Evolutionary conservation across 2,888 invertebrate genomes (phyloP).

Genomic region (Ennomos fuscantarius): DNA sequence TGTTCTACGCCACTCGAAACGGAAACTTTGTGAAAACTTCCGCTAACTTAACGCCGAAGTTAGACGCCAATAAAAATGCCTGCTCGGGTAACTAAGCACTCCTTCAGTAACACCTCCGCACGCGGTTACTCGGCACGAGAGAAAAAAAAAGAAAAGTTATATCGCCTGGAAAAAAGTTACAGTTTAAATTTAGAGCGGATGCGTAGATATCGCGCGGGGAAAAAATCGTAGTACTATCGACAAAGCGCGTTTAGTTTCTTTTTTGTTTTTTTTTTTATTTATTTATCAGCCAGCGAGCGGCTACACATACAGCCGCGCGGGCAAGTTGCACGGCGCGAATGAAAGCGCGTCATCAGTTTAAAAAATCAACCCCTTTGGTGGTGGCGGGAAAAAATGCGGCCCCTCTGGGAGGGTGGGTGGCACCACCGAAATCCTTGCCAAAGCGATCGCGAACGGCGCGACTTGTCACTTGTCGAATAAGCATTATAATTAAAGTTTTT

Average conservation of each 20-base stretch:
- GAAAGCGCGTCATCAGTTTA: conserved; percentile 86
- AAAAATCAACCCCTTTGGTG: conserved; percentile 85
- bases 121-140: conserved; percentile 37
- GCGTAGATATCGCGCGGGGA: conserved; percentile 72
- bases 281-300: conserved; percentile 73
- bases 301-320: conserved; percentile 82
- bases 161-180: conserved; percentile 32
- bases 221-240: conserved; percentile 79
- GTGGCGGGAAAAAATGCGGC: conserved; percentile 80
- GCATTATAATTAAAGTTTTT: conserved; percentile 82
- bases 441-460: conserved; percentile 80
- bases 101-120: conserved; percentile 38
- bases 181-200: conserved; percentile 64
- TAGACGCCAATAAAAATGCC: conserved; percentile 44
- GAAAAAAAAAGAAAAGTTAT: conserved; percentile 27
- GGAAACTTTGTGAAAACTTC: conserved; percentile 47
- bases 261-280: conserved; percentile 69
- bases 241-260: conserved; percentile 71
- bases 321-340: conserved; percentile 84
- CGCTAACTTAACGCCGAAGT: conserved; percentile 38
- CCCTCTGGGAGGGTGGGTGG: conserved; percentile 73
- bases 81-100: conserved; percentile 35
- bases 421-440: conserved; percentile 82
- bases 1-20: conserved; percentile 30
- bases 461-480: conserved; percentile 84